Percentiles rank a stretch among this genome's conserved stretches.
These are phyloP conservation scores for Gymnocypris eckloni DNA, from an alignment of 2,797 vertebrate genomes.

Conservation along the genomic window DNA sequence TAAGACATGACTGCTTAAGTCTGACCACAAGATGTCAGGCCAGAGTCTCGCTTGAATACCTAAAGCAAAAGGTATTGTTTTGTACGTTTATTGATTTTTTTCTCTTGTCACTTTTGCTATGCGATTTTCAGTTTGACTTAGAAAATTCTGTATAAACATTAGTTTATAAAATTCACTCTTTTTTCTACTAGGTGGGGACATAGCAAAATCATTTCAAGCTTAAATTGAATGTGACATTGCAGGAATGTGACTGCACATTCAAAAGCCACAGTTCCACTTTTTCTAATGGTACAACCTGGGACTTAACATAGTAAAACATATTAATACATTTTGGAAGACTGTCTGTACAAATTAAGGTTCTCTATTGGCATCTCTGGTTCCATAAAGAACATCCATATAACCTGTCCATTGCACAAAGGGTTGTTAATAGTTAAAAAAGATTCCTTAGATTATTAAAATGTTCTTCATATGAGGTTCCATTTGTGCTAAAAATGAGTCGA, in stretches of 20 bases:
- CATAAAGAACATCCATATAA: not conserved
- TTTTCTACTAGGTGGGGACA: not conserved
- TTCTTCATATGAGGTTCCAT: not conserved
- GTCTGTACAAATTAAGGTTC: not conserved
- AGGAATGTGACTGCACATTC: not conserved
- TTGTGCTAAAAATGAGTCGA: too few species aligned
- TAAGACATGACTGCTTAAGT: not conserved
- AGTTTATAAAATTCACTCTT: not conserved
- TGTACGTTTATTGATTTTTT: not conserved
- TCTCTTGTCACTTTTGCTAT: not conserved
- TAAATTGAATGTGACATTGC: not conserved
- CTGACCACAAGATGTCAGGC: conserved; percentile 54
- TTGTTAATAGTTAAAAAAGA: not conserved
- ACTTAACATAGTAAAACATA: not conserved
- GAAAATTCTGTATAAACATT: not conserved
- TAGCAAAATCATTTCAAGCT: not conserved
- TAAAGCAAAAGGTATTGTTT: not conserved
- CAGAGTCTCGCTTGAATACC: conserved; percentile 26
- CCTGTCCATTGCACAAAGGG: not conserved
- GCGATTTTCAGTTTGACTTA: not conserved
- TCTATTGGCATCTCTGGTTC: not conserved
- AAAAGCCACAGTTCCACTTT: not conserved
- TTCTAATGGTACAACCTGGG: not conserved
- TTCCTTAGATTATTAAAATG: not conserved
- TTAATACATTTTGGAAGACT: not conserved